Percentiles rank a stretch among this genome's conserved stretches.
These are phyloP conservation scores for Diaphora mendica DNA, from an alignment of 2,888 invertebrate genomes.

Conservation along the genomic window DNA sequence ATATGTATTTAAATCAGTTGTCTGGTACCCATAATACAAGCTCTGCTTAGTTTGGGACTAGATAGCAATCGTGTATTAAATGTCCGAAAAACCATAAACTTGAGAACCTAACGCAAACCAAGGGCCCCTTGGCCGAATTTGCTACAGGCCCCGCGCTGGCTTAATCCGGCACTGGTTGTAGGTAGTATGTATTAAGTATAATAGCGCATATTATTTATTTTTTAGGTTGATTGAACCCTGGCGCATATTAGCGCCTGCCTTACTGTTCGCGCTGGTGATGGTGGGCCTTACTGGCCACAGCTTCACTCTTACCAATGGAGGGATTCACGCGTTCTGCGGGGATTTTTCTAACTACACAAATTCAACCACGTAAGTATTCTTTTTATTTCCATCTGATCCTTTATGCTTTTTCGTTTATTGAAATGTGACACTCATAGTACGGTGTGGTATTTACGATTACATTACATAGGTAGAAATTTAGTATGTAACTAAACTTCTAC, in stretches of 20 bases:
- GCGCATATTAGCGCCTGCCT: slow-evolving; percentile 77
- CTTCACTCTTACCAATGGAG: slow-evolving; percentile 73
- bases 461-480: too few relatives aligned
- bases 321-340: slow-evolving; percentile 74
- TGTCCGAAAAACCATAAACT: too few relatives aligned
- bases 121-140: too few relatives aligned
- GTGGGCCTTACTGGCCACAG: slow-evolving; percentile 77
- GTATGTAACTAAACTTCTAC: too few relatives aligned
- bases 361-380: slow-evolving; percentile 71
- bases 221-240: slow-evolving; percentile 74
- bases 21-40: too few relatives aligned
- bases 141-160: too few relatives aligned
- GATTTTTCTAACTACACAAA: slow-evolving; percentile 73
- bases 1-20: too few relatives aligned
- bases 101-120: too few relatives aligned
- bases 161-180: too few relatives aligned
- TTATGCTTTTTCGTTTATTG: neutral
- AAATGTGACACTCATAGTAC: neutral
- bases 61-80: too few relatives aligned
- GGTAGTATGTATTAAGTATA: neutral
- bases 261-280: slow-evolving; percentile 74
- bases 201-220: neutral
- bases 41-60: too few relatives aligned
- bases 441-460: too few relatives aligned
- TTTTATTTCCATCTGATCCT: neutral